Evolutionary conservation across 30 jellyfish, hydroid and myxozoan genomes (phyloP), one percentile per base, ranked within the genome.

Genomic region (Cassiopea xamachana): DNA sequence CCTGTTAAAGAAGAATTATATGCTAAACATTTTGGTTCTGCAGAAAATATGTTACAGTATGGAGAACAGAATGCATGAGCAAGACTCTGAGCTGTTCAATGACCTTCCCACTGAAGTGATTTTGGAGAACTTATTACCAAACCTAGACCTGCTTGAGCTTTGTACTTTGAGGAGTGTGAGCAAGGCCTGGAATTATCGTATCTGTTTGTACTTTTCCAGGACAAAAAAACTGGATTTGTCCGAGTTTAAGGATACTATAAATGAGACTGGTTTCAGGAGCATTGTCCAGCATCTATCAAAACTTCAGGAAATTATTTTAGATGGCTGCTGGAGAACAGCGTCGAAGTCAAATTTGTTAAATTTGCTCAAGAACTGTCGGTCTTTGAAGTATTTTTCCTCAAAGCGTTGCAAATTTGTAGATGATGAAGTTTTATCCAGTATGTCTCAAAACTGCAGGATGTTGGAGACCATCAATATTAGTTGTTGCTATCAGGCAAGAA

Each of bases 271-370:
- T 7, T 90, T 82, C 16, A 47, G 43, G 14, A 61, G 78, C 71
- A 82, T 90, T 48, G 74, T 75, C 46, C 18, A 60, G 47, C 77
- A 81, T 67, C 77, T 90, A 7, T 75, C 88, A 60, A 73, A 76
- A 5, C 82, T 90, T 72, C 75, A 61, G 60, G 92, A 90, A 74
- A 67, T 90, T 10, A 60, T 46, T 67, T 49, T 90, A 71, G 89
- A 90, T 67, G 44, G 86, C 13, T 90, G 97, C 90, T 90, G 97
- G 97, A 81, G 80, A 17, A 47, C 70, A 46, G 92, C 93, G 1
- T 17, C 85, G 1, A 75, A 75, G 48, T 16, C 17, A 2, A 90
- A 90, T 64, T 62, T 90, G 51, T 14, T 81, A 6, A 47, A 50
- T 14, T 47, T 90, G 69, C 48, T 82, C 59, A 47, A 48, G 16